Base-by-base conservation (phyloP, 1,140 invertebrate genomes). In the Papilio polytes region DNA sequence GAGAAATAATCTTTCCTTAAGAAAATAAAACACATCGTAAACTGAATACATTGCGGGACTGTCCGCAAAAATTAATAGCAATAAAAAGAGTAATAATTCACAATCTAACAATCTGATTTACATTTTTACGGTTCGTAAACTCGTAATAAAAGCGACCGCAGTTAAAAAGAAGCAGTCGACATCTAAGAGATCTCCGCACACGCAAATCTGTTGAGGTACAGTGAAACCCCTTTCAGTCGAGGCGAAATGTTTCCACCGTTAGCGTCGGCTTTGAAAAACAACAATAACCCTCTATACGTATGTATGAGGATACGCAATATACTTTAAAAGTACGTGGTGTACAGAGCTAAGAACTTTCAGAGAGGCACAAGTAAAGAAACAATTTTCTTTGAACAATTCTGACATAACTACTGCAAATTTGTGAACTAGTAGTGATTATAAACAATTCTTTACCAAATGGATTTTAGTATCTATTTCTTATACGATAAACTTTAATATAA, bases 261-360 rank as follows among this genome's bases (percentile, higher is more conserved):
- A 85, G 89, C 87, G 86, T 81, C 82, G 85, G 87, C 91, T 92
- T 94, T 94, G 89, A 90, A 92, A 93, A 92, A 94, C 92, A 94
- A 94, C 93, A 94, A 94, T 94, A 91, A 90, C 87, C 87, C 88
- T 83, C 83, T 88, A 86, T 90, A 90, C 81, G 89, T 93, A 92
- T 92, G 89, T 91, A 91, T 91, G 90, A 90, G 90, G 88, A 93
- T 90, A 91, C 91, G 91, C 90, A 94, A 94, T 94, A 92, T 91
- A 91, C 91, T 92, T 91, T 91, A 89, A 89, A 92, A 91, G 88
- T 91, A 88, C 88, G 82, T 80, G 74, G 41, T 80, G 51, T 74
- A 83, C 80, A 92, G 90, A 93, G 80, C 48, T 77, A 84, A 36
- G 13, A 70, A 70, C 26, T 70, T 70, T 31, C 4, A 70, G 63